These are phyloP conservation scores for Dryoscopus gambensis DNA, from an alignment of 2,113 vertebrate species.

Conservation along the genomic window DNA sequence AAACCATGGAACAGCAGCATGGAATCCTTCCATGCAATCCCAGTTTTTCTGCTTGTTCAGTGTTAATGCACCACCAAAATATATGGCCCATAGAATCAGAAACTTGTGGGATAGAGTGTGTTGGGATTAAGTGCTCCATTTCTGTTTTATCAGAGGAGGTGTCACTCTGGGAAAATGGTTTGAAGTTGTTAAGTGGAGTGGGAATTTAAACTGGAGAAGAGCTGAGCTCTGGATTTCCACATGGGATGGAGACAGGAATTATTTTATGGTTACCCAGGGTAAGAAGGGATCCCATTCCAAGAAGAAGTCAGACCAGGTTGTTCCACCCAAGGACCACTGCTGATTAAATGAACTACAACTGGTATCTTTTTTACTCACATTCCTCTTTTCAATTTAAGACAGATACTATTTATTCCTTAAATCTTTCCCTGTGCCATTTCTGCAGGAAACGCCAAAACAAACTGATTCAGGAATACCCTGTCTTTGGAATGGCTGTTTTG, in stretches of 20 bases:
- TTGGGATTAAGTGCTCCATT: background rate
- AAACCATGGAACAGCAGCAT: background rate
- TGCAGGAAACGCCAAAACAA: constrained; percentile 39
- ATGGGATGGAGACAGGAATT: background rate
- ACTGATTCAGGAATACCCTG: background rate
- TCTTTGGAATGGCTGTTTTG: background rate
- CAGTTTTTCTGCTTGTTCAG: background rate
- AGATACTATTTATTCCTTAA: background rate
- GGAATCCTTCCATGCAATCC: background rate
- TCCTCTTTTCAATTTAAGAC: background rate
- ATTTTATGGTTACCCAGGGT: background rate
- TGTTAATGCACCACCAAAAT: background rate
- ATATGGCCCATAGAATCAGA: background rate
- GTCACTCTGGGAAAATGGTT: background rate
- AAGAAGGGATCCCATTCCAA: background rate
- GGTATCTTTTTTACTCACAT: background rate
- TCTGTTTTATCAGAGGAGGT: background rate
- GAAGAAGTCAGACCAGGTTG: background rate
- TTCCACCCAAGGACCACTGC: background rate
- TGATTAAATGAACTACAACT: background rate
- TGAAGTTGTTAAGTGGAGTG: background rate
- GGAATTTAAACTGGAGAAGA: background rate
- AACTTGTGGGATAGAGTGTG: background rate
- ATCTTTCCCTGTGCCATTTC: background rate
- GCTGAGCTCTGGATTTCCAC: background rate